These are phyloP conservation scores for Trachymyrmex septentrionalis DNA, from an alignment of 1,140 invertebrate species.

Conservation along the genomic window DNA sequence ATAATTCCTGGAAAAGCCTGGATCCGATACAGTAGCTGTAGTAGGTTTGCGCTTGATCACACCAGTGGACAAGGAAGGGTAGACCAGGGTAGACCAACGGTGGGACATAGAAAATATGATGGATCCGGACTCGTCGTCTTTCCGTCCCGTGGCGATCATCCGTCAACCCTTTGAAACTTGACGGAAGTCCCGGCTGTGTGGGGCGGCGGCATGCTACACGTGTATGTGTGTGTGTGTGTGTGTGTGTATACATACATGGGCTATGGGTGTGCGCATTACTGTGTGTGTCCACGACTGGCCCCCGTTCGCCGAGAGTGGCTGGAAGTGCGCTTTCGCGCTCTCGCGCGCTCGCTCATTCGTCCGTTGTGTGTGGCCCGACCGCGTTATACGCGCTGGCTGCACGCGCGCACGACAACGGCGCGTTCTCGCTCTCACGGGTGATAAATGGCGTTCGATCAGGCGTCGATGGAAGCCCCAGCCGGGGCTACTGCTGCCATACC, in stretches of 20 bases:
- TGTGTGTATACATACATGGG: neutral
- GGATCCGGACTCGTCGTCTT: slow-evolving; percentile 82
- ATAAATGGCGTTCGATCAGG: slow-evolving; percentile 80
- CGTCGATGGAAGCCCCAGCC: slow-evolving; percentile 74
- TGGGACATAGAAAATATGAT: slow-evolving; percentile 81
- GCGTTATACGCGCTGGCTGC: slow-evolving; percentile 57
- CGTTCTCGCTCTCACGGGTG: slow-evolving; percentile 66
- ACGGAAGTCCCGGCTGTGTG: slow-evolving; percentile 71
- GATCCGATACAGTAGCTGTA: slow-evolving; percentile 18
- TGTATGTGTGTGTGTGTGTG: neutral
- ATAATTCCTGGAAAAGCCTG: slow-evolving; percentile 43
- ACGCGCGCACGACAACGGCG: slow-evolving; percentile 69
- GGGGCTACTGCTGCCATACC: slow-evolving; percentile 13
- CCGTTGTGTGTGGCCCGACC: slow-evolving; percentile 66
- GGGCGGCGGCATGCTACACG: neutral
- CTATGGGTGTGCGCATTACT: neutral
- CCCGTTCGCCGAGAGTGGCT: slow-evolving; percentile 49
- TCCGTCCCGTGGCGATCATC: slow-evolving; percentile 85
- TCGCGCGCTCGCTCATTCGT: slow-evolving; percentile 56
- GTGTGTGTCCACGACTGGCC: slow-evolving; percentile 12
- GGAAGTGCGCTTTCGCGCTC: slow-evolving; percentile 54
- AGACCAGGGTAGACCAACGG: slow-evolving; percentile 70
- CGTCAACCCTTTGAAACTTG: slow-evolving; percentile 84
- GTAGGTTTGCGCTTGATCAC: slow-evolving; percentile 47
- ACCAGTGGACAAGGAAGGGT: slow-evolving; percentile 58